Percentiles rank a stretch among this genome's conserved stretches.
Evolutionary conservation across 2,113 vertebrate genomes (phyloP).

Genomic region (Sakesphorus luctuosus): DNA sequence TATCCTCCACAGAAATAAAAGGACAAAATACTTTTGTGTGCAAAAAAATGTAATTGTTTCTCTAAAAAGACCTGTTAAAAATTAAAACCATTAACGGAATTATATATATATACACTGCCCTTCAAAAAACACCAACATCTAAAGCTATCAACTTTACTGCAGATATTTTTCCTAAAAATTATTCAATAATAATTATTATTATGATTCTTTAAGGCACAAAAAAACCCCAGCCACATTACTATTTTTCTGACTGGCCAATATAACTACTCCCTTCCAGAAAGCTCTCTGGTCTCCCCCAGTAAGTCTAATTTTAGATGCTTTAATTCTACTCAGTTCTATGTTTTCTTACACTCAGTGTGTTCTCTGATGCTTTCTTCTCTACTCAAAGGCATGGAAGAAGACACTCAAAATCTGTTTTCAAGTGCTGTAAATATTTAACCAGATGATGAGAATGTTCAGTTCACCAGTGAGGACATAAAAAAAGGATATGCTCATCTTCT

Average conservation of each 20-base stretch:
- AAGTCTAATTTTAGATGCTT: background rate
- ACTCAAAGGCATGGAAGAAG: background rate
- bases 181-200: background rate
- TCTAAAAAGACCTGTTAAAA: background rate
- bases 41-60: background rate
- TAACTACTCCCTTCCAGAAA: background rate
- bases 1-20: conserved; percentile 15
- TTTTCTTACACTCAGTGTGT: fast-evolving
- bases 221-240: background rate
- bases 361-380: background rate
- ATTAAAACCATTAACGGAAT: background rate
- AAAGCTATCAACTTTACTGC: background rate
- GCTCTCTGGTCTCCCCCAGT: background rate
- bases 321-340: too few relatives aligned
- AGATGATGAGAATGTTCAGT: background rate
- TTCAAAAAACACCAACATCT: background rate
- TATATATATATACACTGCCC: too few relatives aligned
- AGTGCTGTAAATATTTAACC: background rate
- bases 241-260: background rate
- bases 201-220: background rate
- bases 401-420: background rate
- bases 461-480: background rate
- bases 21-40: background rate
- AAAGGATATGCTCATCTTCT: conserved; percentile 99
- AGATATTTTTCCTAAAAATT: background rate